phyloP scores from a whole-genome alignment of 1,140 invertebrate species.

The Cheumatopsyche charites region DNA sequence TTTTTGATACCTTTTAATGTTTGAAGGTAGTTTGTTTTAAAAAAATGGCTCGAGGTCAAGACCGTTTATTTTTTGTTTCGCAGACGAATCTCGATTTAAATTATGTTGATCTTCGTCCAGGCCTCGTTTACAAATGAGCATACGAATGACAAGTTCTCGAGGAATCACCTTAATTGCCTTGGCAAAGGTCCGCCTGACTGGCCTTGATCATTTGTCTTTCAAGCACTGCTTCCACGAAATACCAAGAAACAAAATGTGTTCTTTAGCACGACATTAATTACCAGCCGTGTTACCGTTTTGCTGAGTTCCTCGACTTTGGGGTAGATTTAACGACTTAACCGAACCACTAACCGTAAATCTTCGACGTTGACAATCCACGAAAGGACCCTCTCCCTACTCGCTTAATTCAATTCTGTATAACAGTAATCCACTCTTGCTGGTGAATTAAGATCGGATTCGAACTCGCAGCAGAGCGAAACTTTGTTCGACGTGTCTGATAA shows the following conservation, averaged over 20 bases:
- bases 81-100: too few species aligned
- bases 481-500: too few species aligned
- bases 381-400: too few species aligned
- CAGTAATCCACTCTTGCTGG: too few species aligned
- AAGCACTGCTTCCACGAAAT: slow-evolving; percentile 25
- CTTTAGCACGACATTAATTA: slow-evolving; percentile 37
- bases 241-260: slow-evolving; percentile 28
- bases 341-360: slow-evolving; percentile 12
- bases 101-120: not conserved
- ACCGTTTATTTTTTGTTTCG: too few species aligned
- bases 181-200: slow-evolving; percentile 3
- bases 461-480: too few species aligned
- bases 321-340: slow-evolving; percentile 24
- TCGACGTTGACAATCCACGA: slow-evolving; percentile 8
- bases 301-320: not conserved
- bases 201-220: slow-evolving; percentile 32
- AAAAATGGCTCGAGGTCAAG: too few species aligned
- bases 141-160: slow-evolving; percentile 27
- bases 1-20: too few species aligned
- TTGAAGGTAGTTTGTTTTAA: too few species aligned
- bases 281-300: slow-evolving; percentile 43
- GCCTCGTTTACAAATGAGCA: slow-evolving; percentile 4
- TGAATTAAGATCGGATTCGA: too few species aligned
- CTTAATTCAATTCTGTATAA: too few species aligned
- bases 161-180: slow-evolving; percentile 35